Base-by-base conservation (phyloP, 2,888 invertebrate species). In the Pogonocherus hispidulus region DNA sequence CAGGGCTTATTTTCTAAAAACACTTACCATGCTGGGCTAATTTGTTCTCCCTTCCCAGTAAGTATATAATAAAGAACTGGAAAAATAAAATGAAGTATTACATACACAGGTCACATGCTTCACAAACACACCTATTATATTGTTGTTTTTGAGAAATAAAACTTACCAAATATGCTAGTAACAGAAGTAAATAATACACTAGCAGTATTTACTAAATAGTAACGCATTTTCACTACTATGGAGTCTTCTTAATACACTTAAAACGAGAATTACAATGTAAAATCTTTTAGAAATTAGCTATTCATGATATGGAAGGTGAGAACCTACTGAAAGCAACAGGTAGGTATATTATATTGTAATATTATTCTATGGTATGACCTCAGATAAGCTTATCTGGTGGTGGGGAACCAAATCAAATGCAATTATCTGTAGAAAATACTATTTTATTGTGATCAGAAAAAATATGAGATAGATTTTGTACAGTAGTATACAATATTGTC, bases 31-130 rank as follows among this genome's bases (percentile, higher is more conserved):
- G 92, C 96, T 79, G 96, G 81, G 86, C 94, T 95, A 80, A 95
- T 89, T 85, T 92, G 89, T 87, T 94, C 92, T 80, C 96, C 97
- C 87, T 93, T 93, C 76, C 94, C 95, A 81, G 93, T 93, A 76
- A 97, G 88, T 70, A 93, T 86, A 87, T 92, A 91, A 87, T 89
- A 90, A 78, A 90, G 83, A 77, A 89, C 87, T 86, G 32, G 9
- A 27, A 19, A 19, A 49, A 11, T 4, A 37, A 54, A 54, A 64
- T 54, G 46, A 47, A 59, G 14, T 19, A 47, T 57, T 49, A 67
- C 49, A 65, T 59, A 44, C 27, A 67, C 56, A 49, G 66, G 74
- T 81, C 80, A 79, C 78, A 78, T 79, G 80, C 71, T 74, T 77
- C 52, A 47, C 41, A 32, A 60, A 67, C 72, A 73, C 75, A 73